Base-by-base conservation (phyloP, 2,797 vertebrate species). In the Babyrousa celebensis region DNA sequence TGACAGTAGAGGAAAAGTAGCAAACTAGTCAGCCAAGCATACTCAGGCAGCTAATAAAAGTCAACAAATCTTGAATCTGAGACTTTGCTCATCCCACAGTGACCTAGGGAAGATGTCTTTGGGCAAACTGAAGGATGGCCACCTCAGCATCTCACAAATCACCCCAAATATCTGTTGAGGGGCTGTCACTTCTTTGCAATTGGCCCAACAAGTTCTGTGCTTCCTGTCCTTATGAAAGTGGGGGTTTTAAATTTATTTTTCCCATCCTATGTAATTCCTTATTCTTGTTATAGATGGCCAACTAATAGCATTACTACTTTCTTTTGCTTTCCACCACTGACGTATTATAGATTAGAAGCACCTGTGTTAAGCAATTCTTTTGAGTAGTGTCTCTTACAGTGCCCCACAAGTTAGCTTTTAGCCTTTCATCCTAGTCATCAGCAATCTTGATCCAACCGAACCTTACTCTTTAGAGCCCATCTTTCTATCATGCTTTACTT, bases 311-410 rank as follows among this genome's bases (percentile, higher is more conserved):
- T 71, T 89, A 20, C 54, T 77, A n/a, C 58, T 63, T 95, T 78
- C 63, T 89, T 58, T 93, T 78, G 56, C 43, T 95, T 93, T 89
- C 85, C 12, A 65, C 21, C 32, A 48, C 29, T 65, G 48, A 84
- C 80, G 27, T 68, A n/a, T 63, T 71, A 72, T 92, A 60, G n/a
- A 68, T 84, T 85, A 85, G 43, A 84, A 89, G 36, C 48, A 85
- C 23, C 54, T 56, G 36, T n/a, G 63, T 32, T 89, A 85, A 92
- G 17, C 6, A 58, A 67, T 85, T 85, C 32, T 78, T 95, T 65
- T 85, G 21, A 67, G 71, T 56, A 67, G 16, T 77, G 54, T 68
- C 62, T 83, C 17, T 63, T 62, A 20, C 43, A 78, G 77, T 43
- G 21, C 5, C 54, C 63, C 32, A 63, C 65, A 63, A 71, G 54